Base-by-base conservation (phyloP, 2,888 invertebrate genomes). In the Xestoiulus laeticollis region DNA sequence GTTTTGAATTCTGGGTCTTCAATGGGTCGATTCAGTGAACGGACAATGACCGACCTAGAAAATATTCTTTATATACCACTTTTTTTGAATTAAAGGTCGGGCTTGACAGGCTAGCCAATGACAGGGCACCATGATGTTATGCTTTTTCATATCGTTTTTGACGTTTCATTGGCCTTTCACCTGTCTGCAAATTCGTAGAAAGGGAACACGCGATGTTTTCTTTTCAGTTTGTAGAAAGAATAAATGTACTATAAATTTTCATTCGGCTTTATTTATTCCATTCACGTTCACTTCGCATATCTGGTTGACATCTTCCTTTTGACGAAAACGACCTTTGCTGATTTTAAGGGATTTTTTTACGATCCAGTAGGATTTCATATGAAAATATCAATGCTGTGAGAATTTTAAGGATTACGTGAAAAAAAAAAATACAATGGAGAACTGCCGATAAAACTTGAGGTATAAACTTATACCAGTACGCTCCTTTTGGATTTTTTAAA, bases 31-130 rank as follows among this genome's bases (percentile, higher is more conserved):
- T 78, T 78, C 78, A 22, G 30, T 30, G 78, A 78, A 78, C 78
- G 78, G 78, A 78, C 78, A 78, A 78, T 78, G 78, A 78, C 78
- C 78, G 78, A 78, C 78, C 78, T 78, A 78, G 78, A 78, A 68
- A 78, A 78, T 30, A 78, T 78, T 30, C 78, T 78, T 78, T 78
- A 26, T 78, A 12, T 78, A 12, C 30, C 78, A 78, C 78, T 78
- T 78, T n/a, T n/a, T n/a, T 26, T 78, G 14, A 78, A 78, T 78
- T 30, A 78, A 78, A 78, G 78, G 78, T 78, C 78, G 78, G 8
- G 22, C 59, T n/a, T 22, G 59, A n/a, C 59, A 10, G 6, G 22
- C 10, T 22, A 68, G 10, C 59, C 59, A 68, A 68, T 68, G 59
- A 26, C 59, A 68, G 59, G 14, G 78, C 12, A n/a, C 2, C 16